Conservation (phyloP, 2,113 vertebrate species). For the Hemiprocne comata region DNA sequence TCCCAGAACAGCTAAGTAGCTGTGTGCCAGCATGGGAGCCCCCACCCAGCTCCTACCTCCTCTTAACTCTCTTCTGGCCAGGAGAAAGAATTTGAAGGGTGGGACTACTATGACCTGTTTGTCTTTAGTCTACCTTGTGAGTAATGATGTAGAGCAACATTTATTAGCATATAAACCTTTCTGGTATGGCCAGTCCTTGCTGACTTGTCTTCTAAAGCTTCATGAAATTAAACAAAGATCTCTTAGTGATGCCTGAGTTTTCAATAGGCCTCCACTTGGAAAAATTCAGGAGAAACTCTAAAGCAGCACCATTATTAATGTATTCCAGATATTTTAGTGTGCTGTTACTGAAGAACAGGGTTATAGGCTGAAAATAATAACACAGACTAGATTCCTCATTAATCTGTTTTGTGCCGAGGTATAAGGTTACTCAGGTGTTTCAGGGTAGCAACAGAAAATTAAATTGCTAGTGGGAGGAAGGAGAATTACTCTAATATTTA, state of each 20-base stretch:
- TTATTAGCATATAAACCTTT: background rate
- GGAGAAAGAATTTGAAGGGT: background rate
- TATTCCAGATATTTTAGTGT: background rate
- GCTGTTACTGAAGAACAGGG: background rate
- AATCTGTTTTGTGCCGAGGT: background rate
- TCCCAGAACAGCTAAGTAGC: background rate
- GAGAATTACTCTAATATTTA: background rate
- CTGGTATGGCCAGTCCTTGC: background rate
- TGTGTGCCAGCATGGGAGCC: background rate
- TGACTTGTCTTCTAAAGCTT: background rate
- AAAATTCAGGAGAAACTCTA: background rate
- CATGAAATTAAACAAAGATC: background rate
- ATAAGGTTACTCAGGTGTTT: background rate
- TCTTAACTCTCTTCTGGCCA: background rate
- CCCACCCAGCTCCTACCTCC: background rate
- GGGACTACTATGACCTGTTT: background rate
- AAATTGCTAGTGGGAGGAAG: background rate
- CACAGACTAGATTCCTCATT: background rate
- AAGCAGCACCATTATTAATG: background rate
- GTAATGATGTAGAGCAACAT: background rate
- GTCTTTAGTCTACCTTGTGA: background rate
- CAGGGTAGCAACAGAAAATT: background rate
- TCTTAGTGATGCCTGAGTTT: background rate
- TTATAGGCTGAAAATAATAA: background rate
- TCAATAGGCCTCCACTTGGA: background rate